Evolutionary conservation across 1,140 invertebrate genomes (phyloP).

Genomic region (Lasaia peninsularis): DNA sequence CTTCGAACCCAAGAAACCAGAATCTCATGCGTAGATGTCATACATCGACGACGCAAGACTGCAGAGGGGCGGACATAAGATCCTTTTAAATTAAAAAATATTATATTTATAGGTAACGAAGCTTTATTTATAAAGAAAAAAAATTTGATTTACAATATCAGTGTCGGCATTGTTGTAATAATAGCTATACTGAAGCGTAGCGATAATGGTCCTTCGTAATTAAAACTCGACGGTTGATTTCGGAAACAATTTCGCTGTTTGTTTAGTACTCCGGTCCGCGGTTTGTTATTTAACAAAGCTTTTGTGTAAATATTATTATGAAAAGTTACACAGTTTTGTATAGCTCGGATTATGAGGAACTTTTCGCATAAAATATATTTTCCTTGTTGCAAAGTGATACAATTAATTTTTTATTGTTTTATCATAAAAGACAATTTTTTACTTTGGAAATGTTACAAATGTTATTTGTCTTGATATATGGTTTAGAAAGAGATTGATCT

Average conservation of each 20-base stretch:
- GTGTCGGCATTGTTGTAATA: neutral
- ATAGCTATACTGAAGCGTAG: neutral
- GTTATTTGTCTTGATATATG: too few species aligned
- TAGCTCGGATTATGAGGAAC: neutral
- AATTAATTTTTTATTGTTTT: too few species aligned
- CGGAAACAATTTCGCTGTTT: neutral
- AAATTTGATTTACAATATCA: neutral
- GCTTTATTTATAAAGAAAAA: neutral
- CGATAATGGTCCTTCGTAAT: neutral
- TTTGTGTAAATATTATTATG: neutral
- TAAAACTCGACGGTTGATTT: constrained; percentile 3
- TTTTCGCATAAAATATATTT: constrained; percentile 3
- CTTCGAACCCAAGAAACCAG: too few species aligned
- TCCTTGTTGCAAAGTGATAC: neutral
- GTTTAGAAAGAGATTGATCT: too few species aligned
- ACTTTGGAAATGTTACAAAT: too few species aligned
- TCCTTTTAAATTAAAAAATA: too few species aligned
- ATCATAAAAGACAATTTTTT: too few species aligned
- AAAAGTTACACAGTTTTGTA: neutral
- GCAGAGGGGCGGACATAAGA: too few species aligned
- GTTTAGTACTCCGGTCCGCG: neutral
- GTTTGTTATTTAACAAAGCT: neutral
- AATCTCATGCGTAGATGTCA: too few species aligned
- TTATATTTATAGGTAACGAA: too few species aligned
- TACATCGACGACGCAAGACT: too few species aligned